Evolutionary conservation across 2,113 vertebrate species (phyloP).

Genomic region (Aegithalos caudatus): DNA sequence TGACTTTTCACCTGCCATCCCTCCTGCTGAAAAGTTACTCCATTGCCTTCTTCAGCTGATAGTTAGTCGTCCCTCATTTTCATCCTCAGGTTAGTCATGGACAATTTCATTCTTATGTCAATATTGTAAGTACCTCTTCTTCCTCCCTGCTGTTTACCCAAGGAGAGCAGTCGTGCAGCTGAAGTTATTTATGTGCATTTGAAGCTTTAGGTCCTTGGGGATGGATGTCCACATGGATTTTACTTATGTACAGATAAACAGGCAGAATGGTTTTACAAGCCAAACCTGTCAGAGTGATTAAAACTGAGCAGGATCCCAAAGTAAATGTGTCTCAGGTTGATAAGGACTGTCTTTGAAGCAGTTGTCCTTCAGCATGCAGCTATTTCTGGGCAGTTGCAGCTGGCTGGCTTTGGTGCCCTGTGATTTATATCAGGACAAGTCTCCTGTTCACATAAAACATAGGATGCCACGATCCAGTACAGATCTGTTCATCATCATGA

Average conservation of each 20-base stretch:
- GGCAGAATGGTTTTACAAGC: conserved; percentile 29
- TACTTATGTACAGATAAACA: conserved; percentile 1
- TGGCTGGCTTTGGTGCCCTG: neutral
- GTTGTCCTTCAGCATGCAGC: neutral
- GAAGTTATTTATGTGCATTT: conserved; percentile 30
- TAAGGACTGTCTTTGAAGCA: conserved; percentile 23
- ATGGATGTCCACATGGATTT: conserved; percentile 7
- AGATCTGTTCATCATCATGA: neutral
- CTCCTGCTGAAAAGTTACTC: neutral
- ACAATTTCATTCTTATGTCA: conserved; percentile 1
- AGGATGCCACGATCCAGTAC: neutral
- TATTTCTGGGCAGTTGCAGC: neutral
- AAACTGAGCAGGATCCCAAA: conserved; percentile 20
- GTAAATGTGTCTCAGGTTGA: conserved; percentile 7
- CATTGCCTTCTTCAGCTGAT: neutral
- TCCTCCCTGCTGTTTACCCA: conserved; percentile 31
- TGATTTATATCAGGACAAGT: conserved; percentile 10
- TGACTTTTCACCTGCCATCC: neutral
- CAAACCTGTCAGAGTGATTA: conserved; percentile 5
- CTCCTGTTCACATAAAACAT: conserved; percentile 4
- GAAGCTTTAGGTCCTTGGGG: neutral
- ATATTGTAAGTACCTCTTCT: conserved; percentile 22
- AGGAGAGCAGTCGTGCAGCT: neutral
- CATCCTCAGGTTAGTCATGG: neutral
- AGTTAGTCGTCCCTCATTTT: neutral